Conservation (phyloP, 1,140 invertebrate genomes). For the Parapsyche elsis region DNA sequence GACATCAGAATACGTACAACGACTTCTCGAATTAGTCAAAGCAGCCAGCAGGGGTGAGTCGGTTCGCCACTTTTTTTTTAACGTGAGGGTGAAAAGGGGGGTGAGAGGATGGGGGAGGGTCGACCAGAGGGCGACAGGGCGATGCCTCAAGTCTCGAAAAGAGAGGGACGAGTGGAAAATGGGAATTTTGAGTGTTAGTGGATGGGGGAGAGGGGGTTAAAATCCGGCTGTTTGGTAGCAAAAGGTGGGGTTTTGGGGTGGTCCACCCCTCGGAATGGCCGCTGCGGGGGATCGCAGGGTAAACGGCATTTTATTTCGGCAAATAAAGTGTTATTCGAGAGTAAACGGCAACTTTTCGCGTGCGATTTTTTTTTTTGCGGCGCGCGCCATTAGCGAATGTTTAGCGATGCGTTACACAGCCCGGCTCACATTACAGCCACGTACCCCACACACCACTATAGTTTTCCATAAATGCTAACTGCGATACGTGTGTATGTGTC, state of each 20-base stretch:
- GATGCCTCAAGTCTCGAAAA: neutral
- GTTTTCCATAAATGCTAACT: no score
- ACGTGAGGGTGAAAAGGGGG: neutral
- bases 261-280: slow-evolving; percentile 5
- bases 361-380: slow-evolving; percentile 35
- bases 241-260: slow-evolving; percentile 15
- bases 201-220: neutral
- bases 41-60: neutral
- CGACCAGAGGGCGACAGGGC: neutral
- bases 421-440: no score
- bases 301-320: slow-evolving; percentile 53
- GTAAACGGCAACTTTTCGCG: slow-evolving; percentile 39
- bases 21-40: neutral
- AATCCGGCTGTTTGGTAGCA: slow-evolving; percentile 24
- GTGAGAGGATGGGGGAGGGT: neutral
- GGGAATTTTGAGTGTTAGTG: neutral
- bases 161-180: neutral
- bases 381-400: neutral
- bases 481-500: neutral
- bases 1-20: neutral
- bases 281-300: slow-evolving; percentile 42
- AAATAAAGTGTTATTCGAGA: slow-evolving; percentile 47
- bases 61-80: slow-evolving; percentile 27
- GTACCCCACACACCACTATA: no score
- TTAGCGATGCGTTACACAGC: neutral